These are phyloP conservation scores for Drosophila eugracilis DNA, from an alignment of 1,140 invertebrate genomes.

Conservation along the genomic window DNA sequence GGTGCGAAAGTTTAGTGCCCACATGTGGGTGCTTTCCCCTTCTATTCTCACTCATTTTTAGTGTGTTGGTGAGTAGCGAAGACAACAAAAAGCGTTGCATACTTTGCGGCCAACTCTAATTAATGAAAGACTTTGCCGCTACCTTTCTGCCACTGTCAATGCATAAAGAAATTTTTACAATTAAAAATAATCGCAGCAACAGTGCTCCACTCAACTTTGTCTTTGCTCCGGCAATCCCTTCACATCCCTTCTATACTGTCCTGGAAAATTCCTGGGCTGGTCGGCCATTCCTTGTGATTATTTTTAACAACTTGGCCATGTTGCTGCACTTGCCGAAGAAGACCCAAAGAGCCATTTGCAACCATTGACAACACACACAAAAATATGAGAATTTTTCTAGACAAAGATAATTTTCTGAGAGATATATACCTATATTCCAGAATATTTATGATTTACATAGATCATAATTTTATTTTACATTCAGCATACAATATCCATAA, in stretches of 20 bases:
- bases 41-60: background rate
- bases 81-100: slow-evolving; percentile 10
- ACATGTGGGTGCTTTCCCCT: slow-evolving; percentile 20
- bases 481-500: no score
- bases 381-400: no score
- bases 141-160: slow-evolving; percentile 60
- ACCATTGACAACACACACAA: slow-evolving; percentile 1
- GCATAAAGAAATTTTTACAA: slow-evolving; percentile 76
- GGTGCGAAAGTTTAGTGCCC: slow-evolving; percentile 64
- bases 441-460: no score
- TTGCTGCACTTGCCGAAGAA: slow-evolving; percentile 52
- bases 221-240: slow-evolving; percentile 26
- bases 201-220: slow-evolving; percentile 44
- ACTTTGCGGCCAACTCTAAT: slow-evolving; percentile 66
- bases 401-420: no score
- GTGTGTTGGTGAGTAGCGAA: background rate
- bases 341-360: slow-evolving; percentile 10
- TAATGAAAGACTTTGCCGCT: slow-evolving; percentile 68
- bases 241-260: slow-evolving; percentile 11
- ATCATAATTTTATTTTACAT: no score
- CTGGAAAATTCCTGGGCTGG: slow-evolving; percentile 21
- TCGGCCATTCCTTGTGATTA: slow-evolving; percentile 75
- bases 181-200: slow-evolving; percentile 69
- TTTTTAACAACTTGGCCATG: slow-evolving; percentile 69
- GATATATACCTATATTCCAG: no score